Evolutionary conservation across 2,113 vertebrate genomes (phyloP).

Genomic region (Perca schrenkii): DNA sequence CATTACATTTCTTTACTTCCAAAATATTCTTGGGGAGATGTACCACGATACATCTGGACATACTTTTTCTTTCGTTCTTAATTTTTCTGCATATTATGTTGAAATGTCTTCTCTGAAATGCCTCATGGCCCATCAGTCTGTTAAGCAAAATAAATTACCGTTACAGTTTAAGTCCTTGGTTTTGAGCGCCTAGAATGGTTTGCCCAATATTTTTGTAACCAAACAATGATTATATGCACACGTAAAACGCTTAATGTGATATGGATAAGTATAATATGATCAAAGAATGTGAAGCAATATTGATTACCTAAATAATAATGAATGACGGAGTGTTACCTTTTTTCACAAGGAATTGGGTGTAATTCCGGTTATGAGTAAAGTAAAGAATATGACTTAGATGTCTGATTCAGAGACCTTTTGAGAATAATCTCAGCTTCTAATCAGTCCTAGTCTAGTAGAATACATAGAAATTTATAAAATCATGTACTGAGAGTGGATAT

Average conservation of each 20-base stretch:
- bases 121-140: neutral
- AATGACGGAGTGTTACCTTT: neutral
- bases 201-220: neutral
- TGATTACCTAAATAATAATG: neutral
- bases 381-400: neutral
- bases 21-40: neutral
- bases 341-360: neutral
- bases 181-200: neutral
- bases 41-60: neutral
- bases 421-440: neutral
- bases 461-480: slow-evolving; percentile 4
- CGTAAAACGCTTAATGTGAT: neutral
- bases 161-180: neutral
- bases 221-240: slow-evolving; percentile 3
- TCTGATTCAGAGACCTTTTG: slow-evolving; percentile 9
- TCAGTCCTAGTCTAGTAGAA: neutral
- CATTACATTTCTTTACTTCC: neutral
- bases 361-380: slow-evolving; percentile 7
- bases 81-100: neutral
- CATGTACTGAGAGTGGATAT: neutral
- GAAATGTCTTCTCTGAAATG: slow-evolving; percentile 16
- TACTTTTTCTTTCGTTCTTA: neutral
- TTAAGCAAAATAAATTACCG: neutral
- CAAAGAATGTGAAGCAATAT: neutral
- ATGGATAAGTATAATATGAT: neutral